Percentiles rank a stretch among this genome's conserved stretches.
These are phyloP conservation scores for Drosophila pachea DNA, from an alignment of 1,140 invertebrate species.

Conservation along the genomic window DNA sequence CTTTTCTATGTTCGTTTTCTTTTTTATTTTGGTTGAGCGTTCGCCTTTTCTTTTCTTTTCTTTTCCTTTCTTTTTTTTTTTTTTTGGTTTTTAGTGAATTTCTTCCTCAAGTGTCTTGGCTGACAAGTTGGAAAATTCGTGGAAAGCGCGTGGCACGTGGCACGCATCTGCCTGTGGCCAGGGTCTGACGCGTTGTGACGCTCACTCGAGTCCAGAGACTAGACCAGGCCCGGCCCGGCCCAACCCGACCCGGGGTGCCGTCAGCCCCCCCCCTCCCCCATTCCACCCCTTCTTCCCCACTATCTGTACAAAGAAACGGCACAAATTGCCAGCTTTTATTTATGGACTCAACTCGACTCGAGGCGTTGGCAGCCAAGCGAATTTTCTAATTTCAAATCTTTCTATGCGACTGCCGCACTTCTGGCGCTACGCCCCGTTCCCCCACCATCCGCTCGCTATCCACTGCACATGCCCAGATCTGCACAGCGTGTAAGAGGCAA, in stretches of 20 bases:
- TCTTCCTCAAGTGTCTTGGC: conserved; percentile 57
- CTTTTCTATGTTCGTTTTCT: conserved; percentile 19
- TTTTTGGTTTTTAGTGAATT: conserved; percentile 26
- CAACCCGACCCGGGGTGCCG: conserved; percentile 18
- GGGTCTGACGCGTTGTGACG: conserved; percentile 64
- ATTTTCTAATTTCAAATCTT: conserved; percentile 72
- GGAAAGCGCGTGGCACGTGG: conserved; percentile 61
- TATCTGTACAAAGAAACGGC: conserved; percentile 63
- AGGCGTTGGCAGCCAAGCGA: conserved; percentile 51
- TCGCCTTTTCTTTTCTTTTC: conserved; percentile 25
- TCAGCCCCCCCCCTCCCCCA: background rate
- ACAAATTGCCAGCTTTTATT: conserved; percentile 74
- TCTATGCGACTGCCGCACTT: conserved; percentile 10
- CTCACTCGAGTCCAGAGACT: conserved; percentile 10
- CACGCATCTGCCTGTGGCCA: conserved; percentile 67
- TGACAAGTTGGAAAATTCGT: conserved; percentile 51
- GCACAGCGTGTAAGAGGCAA: conserved; percentile 9
- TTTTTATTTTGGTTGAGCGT: conserved; percentile 40
- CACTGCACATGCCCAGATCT: background rate
- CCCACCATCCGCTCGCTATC: no score
- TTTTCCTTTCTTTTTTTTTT: conserved; percentile 30
- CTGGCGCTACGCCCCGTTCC: background rate
- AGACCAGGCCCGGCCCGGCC: conserved; percentile 34
- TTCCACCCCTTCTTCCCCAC: conserved; percentile 1
- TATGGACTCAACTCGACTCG: conserved; percentile 68